Percentiles rank a stretch among this genome's conserved stretches.
Evolutionary conservation across 2,113 vertebrate genomes (phyloP).

Genomic region (Otolemur garnettii): DNA sequence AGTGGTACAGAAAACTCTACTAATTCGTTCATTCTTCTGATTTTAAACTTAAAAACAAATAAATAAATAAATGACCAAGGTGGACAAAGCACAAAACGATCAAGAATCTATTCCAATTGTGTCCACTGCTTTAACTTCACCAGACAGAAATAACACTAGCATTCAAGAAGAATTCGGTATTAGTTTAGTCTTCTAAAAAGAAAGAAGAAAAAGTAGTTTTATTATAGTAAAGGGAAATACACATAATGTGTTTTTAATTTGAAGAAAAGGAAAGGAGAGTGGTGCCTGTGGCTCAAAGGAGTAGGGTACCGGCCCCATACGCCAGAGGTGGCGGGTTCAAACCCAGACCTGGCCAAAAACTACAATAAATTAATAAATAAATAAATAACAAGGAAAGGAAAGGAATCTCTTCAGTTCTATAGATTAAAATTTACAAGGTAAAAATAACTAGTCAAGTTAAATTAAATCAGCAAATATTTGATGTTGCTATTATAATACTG

Average conservation of each 20-base stretch:
- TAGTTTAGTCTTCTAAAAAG: constrained; percentile 37
- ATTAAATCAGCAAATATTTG: constrained; percentile 60
- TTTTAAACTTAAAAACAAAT: neutral
- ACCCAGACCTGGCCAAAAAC: no score
- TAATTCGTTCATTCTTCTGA: constrained; percentile 36
- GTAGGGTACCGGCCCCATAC: no score
- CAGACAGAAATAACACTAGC: constrained; percentile 43
- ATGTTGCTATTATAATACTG: neutral
- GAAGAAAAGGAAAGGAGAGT: neutral
- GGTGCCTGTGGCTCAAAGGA: no score
- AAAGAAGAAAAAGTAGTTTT: constrained; percentile 32
- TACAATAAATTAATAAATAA: no score
- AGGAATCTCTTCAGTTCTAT: constrained; percentile 19
- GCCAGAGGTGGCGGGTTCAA: no score
- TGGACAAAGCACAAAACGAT: neutral
- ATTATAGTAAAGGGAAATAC: neutral
- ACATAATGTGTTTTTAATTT: neutral
- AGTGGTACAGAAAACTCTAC: constrained; percentile 17
- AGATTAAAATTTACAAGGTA: constrained; percentile 22
- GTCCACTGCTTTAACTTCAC: constrained; percentile 47
- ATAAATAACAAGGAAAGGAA: neutral
- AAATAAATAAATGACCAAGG: constrained; percentile 41
- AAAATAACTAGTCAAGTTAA: constrained; percentile 46
- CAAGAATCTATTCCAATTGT: constrained; percentile 21
- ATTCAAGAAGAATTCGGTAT: constrained; percentile 34